These are phyloP conservation scores for Mechanitis mazaeus DNA, from an alignment of 2,888 invertebrate species.

Conservation along the genomic window DNA sequence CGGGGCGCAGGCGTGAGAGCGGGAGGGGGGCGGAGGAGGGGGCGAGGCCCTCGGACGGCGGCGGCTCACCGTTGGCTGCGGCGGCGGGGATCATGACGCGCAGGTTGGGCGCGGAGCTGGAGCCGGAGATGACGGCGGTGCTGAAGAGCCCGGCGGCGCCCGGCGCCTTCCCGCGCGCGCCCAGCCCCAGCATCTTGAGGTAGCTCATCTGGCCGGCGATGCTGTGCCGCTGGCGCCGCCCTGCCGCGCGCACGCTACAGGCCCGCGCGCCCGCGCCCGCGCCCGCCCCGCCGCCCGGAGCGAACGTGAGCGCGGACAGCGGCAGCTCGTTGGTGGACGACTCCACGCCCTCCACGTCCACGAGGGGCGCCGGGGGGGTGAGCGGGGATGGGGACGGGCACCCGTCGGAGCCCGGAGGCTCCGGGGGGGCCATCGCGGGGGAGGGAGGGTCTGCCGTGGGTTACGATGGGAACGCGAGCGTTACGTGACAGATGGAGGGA, in stretches of 20 bases:
- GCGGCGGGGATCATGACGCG: conserved; percentile 90
- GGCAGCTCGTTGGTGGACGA: conserved; percentile 83
- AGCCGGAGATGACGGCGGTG: conserved; percentile 97
- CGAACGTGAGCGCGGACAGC: conserved; percentile 77
- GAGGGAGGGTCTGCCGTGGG: conserved; percentile 32
- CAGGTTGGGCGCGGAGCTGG: conserved; percentile 93
- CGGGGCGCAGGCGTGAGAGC: neutral
- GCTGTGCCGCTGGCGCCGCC: conserved; percentile 95
- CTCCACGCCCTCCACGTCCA: conserved; percentile 67
- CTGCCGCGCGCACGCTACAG: conserved; percentile 68
- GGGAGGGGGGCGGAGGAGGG: no score
- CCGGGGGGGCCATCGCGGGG: conserved; percentile 35
- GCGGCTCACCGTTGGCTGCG: conserved; percentile 80
- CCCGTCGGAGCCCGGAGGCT: conserved; percentile 43
- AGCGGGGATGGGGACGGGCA: conserved; percentile 35
- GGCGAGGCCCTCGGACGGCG: conserved; percentile 45
- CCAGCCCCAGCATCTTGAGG: conserved; percentile 92
- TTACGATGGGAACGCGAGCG: conserved; percentile 32
- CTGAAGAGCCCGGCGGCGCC: conserved; percentile 91
- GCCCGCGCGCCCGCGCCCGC: conserved; percentile 24
- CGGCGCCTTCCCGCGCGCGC: conserved; percentile 76
- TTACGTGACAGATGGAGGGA: conserved; percentile 51
- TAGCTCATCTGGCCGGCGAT: conserved; percentile 97
- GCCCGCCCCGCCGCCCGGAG: conserved; percentile 15
- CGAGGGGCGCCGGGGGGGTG: conserved; percentile 51